These are phyloP conservation scores for Aulostomus chinensis DNA, from an alignment of 2,797 vertebrate species.

Conservation along the genomic window DNA sequence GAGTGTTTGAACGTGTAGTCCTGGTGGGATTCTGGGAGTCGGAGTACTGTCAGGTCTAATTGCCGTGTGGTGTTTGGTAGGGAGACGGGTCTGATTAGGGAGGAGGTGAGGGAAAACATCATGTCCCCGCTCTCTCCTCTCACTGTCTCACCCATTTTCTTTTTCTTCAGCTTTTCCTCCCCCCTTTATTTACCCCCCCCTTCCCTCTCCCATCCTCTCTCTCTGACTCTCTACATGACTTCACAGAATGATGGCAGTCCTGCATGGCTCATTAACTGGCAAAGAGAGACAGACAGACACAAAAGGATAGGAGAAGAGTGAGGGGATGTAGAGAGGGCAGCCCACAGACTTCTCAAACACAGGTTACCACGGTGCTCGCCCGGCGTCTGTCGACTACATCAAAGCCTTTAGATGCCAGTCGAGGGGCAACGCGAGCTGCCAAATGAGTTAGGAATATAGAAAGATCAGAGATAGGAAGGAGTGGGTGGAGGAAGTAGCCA, in stretches of 20 bases:
- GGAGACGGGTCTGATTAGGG: constrained; percentile 91
- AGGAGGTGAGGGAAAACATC: constrained; percentile 91
- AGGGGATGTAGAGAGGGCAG: constrained; percentile 63
- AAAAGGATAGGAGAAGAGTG: constrained; percentile 45
- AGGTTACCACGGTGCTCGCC: constrained; percentile 86
- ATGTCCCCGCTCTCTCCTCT: constrained; percentile 69
- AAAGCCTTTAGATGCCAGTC: constrained; percentile 90
- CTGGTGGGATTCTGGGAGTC: constrained; percentile 77
- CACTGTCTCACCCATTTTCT: constrained; percentile 55
- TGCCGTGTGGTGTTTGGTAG: constrained; percentile 89
- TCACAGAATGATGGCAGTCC: constrained; percentile 57
- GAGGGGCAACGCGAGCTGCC: constrained; percentile 85
- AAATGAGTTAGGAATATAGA: constrained; percentile 80
- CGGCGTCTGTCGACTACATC: constrained; percentile 89
- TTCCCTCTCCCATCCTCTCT: background rate
- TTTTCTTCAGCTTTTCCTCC: constrained; percentile 31
- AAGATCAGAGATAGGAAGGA: constrained; percentile 64
- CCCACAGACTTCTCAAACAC: constrained; percentile 73
- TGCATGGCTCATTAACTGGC: constrained; percentile 84
- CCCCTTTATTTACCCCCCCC: background rate
- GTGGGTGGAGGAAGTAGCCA: constrained; percentile 10
- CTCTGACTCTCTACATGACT: constrained; percentile 54
- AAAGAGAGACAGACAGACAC: constrained; percentile 52
- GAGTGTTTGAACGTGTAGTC: constrained; percentile 66
- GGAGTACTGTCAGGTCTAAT: constrained; percentile 94